A percentile compares a stretch with the other conserved stretches of the same genome.
Conservation (phyloP, 1,140 invertebrate genomes). For the Sipha flava region DNA sequence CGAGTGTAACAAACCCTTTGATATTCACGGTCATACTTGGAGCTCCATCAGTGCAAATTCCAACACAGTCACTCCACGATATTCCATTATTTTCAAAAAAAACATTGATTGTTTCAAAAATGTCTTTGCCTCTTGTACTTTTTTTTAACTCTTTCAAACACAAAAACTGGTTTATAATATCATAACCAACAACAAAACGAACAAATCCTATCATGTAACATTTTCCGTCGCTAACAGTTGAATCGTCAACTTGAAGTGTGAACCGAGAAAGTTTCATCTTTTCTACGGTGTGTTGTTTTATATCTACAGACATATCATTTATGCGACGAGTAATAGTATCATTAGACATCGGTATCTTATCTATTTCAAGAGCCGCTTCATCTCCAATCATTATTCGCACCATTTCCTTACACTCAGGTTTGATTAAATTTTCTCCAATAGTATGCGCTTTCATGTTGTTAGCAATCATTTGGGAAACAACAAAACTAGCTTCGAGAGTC, state of each 20-base stretch:
- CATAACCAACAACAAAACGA: not conserved
- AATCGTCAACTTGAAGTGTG: not conserved
- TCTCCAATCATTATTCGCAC: conserved; percentile 37
- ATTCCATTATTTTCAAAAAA: conserved; percentile 4
- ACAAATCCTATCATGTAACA: not conserved
- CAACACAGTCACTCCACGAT: not conserved
- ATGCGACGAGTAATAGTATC: conserved; percentile 35
- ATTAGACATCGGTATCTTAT: conserved; percentile 39
- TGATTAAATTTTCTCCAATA: conserved; percentile 43
- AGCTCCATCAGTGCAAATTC: not conserved
- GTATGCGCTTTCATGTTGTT: conserved; percentile 43
- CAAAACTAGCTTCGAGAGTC: conserved; percentile 39
- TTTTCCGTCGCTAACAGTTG: not conserved
- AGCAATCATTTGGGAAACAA: conserved; percentile 39
- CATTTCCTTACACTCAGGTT: conserved; percentile 41
- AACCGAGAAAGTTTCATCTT: not conserved
- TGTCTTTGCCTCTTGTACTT: not conserved
- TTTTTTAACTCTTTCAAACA: not conserved
- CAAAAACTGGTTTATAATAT: not conserved
- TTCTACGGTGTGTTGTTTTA: not conserved
- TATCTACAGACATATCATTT: not conserved
- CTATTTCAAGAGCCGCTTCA: conserved; percentile 38
- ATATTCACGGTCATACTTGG: not conserved
- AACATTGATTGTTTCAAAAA: not conserved
- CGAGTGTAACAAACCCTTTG: not conserved